These are phyloP conservation scores for Meiosimyza platycephala DNA, from an alignment of 2,888 invertebrate genomes.

Conservation along the genomic window DNA sequence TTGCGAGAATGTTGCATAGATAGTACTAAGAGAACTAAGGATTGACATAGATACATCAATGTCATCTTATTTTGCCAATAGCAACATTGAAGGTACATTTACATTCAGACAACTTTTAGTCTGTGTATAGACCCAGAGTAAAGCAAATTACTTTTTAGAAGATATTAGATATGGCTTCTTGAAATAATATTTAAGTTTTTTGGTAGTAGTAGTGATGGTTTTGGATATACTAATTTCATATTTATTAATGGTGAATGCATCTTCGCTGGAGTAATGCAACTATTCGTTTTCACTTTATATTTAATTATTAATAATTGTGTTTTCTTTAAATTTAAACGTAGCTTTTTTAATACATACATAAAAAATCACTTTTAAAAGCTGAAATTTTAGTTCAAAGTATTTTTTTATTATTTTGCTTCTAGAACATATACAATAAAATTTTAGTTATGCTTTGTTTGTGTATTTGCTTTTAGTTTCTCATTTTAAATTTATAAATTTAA, in stretches of 20 bases:
- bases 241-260: slow-evolving; percentile 19
- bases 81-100: too few species aligned
- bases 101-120: too few species aligned
- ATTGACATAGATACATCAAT: too few species aligned
- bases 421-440: slow-evolving; percentile 34
- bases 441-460: slow-evolving; percentile 25
- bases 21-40: too few species aligned
- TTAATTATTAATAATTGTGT: slow-evolving; percentile 8
- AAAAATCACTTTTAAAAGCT: slow-evolving; percentile 30
- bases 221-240: slow-evolving; percentile 8
- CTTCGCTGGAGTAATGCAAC: slow-evolving; percentile 16
- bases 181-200: neutral
- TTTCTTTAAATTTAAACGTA: slow-evolving; percentile 16
- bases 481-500: slow-evolving; percentile 46
- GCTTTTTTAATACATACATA: slow-evolving; percentile 25
- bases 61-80: too few species aligned
- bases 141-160: too few species aligned
- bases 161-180: too few species aligned
- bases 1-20: too few species aligned
- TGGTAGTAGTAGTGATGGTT: neutral
- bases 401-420: slow-evolving; percentile 30
- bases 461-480: slow-evolving; percentile 46
- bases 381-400: slow-evolving; percentile 19
- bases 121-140: too few species aligned
- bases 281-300: slow-evolving; percentile 10